phyloP scores from a whole-genome alignment of 2,888 invertebrate species.

The Metacarcinus magister region DNA sequence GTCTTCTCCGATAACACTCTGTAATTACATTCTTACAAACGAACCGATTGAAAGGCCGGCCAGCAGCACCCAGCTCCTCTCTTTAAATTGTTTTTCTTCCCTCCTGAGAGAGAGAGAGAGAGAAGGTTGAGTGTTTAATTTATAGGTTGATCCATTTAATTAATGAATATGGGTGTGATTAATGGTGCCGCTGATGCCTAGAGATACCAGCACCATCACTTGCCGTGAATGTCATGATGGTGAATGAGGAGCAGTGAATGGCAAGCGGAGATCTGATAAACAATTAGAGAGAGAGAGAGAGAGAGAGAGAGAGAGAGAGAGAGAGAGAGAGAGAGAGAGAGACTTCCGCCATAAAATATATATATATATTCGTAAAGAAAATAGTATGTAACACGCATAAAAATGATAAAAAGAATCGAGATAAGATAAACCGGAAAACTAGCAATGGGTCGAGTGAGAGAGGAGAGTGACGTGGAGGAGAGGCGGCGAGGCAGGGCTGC shows the following conservation, averaged over 20 bases:
- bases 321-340: too few relatives aligned
- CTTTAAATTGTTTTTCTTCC: background rate
- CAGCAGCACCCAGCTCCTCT: background rate
- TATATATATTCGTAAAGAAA: background rate
- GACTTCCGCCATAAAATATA: background rate
- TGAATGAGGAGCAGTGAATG: too few relatives aligned
- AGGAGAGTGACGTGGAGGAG: background rate
- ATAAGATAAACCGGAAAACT: background rate
- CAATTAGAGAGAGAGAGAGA: too few relatives aligned
- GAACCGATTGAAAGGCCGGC: background rate
- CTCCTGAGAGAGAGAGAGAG: background rate
- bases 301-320: too few relatives aligned
- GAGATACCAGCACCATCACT: background rate
- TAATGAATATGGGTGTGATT: background rate
- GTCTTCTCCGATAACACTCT: background rate
- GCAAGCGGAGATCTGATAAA: too few relatives aligned
- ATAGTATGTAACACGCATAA: background rate
- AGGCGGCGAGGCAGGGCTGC: background rate
- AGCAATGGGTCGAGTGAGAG: background rate
- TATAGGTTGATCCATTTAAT: background rate
- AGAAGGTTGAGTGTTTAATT: background rate
- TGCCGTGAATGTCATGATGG: background rate
- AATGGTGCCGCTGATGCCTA: background rate
- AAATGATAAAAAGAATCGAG: background rate
- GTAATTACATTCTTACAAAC: background rate